phyloP scores from a whole-genome alignment of 2,888 invertebrate genomes.

The Ennomos quercinarius region DNA sequence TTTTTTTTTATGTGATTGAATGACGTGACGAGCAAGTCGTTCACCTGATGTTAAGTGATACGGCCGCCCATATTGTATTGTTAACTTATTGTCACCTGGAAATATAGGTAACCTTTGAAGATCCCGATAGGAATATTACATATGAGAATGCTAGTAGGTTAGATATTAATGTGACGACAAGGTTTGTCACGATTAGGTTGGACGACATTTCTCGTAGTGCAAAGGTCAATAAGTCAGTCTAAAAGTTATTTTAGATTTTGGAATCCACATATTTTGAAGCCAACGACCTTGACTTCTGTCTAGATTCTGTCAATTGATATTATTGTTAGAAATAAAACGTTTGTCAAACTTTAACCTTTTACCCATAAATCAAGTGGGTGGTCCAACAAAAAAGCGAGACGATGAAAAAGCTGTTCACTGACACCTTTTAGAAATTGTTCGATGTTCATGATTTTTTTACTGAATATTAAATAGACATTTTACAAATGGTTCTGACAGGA shows the following conservation, averaged over 20 bases:
- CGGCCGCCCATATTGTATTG: too few relatives aligned
- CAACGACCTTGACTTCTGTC: background rate
- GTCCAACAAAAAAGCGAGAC: slow-evolving; percentile 30
- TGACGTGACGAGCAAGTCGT: too few relatives aligned
- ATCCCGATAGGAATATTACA: too few relatives aligned
- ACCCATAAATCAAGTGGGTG: slow-evolving; percentile 28
- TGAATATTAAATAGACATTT: slow-evolving; percentile 14
- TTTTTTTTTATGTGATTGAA: too few relatives aligned
- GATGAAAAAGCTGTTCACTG: slow-evolving; percentile 29
- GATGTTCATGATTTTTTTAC: slow-evolving; percentile 11
- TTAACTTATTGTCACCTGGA: too few relatives aligned
- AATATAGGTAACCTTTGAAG: too few relatives aligned
- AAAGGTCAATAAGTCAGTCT: background rate
- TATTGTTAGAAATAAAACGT: slow-evolving; percentile 2
- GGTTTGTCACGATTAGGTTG: too few relatives aligned
- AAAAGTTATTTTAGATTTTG: background rate
- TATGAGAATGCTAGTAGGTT: background rate
- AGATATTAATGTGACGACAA: slow-evolving; percentile 1
- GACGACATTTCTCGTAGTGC: background rate
- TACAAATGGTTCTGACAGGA: slow-evolving; percentile 18
- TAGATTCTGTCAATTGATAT: background rate
- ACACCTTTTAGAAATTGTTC: slow-evolving; percentile 20
- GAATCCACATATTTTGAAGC: background rate
- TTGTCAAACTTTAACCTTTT: slow-evolving; percentile 18
- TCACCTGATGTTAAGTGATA: too few relatives aligned